Base-by-base conservation (phyloP, 1,140 invertebrate species). In the Drosophila kurseongensis region DNA sequence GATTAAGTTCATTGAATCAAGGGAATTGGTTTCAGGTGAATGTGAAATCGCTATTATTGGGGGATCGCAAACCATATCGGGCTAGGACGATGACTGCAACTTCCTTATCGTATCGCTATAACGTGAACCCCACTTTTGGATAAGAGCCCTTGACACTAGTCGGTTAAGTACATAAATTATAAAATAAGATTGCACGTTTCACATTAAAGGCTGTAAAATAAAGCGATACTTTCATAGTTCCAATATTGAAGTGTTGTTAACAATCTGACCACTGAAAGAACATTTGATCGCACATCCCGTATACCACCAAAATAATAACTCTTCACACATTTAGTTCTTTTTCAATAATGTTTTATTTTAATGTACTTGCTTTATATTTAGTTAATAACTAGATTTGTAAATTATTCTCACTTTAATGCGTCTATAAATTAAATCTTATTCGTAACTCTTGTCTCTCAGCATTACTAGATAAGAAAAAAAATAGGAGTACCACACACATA, bases 391-490 rank as follows among this genome's bases (percentile, higher is more conserved):
- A 86, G 76, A 71, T 84, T 86, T 86, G 78, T 86, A 86, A 86
- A 86, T 88, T 88, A 88, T 79, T 83, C 81, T 83, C 72, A 82
- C 66, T 86, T 86, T 63, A 84, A 84, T 85, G 75, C 78, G 62
- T 86, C 79, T 86, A 88, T 86, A 86, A 88, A 82, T 88, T 86
- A 86, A 84, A 75, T 65, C 83, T 86, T 88, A 83, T 59, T 75
- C 66, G 51, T 82, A 82, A 88, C 78, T 83, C 78, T 78, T 75
- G 80, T 88, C 84, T 82, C 78, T 47, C 73, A 71, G 83, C 68
- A 79, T 83, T 83, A 79, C 68, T 88, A 79, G 86, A 88, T 69
- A 88, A 61, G 63, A 78, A 85, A 88, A 69, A 85, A 86, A 79
- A 84, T 66, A 76, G 55, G 54, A 75, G 68, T 81, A 54, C 55